Conservation (phyloP, 1,140 invertebrate species). For the Eumaeus atala region DNA sequence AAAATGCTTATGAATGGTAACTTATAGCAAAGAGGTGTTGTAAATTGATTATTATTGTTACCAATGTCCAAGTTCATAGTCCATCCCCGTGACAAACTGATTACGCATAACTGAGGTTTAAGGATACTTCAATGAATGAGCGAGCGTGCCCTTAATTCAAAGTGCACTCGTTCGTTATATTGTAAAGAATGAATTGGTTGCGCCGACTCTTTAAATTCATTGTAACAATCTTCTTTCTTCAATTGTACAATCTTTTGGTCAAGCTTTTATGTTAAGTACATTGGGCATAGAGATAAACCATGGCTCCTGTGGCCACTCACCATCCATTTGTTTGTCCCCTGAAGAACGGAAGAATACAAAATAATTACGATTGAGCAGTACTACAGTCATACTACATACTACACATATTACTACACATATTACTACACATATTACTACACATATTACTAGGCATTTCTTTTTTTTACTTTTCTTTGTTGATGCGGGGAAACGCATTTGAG, state of each 20-base stretch:
- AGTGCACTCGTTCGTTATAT: not conserved
- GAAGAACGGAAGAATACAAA: no score
- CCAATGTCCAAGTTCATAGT: not conserved
- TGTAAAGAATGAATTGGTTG: not conserved
- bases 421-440: no score
- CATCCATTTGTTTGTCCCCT: no score
- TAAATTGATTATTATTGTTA: not conserved
- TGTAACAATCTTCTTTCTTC: slow-evolving; percentile 26
- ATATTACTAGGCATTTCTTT: no score
- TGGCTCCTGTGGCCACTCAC: no score
- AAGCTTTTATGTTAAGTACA: not conserved
- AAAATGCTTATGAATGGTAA: not conserved
- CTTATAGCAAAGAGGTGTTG: not conserved
- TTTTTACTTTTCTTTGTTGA: no score
- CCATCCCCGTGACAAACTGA: not conserved
- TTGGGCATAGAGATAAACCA: no score
- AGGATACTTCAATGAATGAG: slow-evolving; percentile 3
- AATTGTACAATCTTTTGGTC: slow-evolving; percentile 21
- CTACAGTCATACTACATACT: no score
- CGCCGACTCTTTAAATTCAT: slow-evolving; percentile 6
- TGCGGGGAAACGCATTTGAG: no score
- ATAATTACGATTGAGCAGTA: no score
- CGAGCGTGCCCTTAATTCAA: not conserved
- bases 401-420: no score
- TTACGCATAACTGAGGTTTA: not conserved